phyloP scores from a whole-genome alignment of 2,797 vertebrate genomes.

The Lepus townsendii region DNA sequence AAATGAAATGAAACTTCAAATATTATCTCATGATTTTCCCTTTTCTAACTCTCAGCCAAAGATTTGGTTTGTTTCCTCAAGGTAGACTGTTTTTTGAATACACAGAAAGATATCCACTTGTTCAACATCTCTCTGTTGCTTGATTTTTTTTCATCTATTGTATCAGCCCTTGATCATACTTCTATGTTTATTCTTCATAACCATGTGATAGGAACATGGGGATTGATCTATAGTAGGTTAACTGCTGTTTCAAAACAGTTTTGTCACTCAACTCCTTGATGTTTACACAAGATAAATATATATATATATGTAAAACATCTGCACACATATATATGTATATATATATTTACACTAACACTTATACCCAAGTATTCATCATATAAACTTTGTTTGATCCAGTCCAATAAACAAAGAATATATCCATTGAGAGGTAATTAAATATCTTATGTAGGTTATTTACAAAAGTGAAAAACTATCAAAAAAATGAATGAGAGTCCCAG shows the following conservation, averaged over 20 bases:
- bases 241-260: background rate
- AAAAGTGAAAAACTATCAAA: background rate
- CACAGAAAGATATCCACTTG: background rate
- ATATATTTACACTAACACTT: background rate
- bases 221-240: background rate
- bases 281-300: background rate
- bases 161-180: background rate
- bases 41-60: background rate
- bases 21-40: background rate
- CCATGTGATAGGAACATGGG: background rate
- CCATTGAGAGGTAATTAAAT: background rate
- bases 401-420: background rate
- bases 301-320: background rate
- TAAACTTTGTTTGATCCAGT: background rate
- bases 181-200: background rate
- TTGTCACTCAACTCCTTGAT: background rate
- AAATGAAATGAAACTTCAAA: constrained; percentile 19
- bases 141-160: background rate
- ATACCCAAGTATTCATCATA: background rate
- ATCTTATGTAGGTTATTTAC: background rate
- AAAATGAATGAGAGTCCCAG: background rate
- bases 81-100: background rate
- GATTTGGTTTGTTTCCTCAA: background rate
- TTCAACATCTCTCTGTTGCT: background rate
- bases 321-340: no score